Evolutionary conservation across 2,113 vertebrate species (phyloP), one percentile per base, ranked within the genome.

Genomic region (Papio anubis): DNA sequence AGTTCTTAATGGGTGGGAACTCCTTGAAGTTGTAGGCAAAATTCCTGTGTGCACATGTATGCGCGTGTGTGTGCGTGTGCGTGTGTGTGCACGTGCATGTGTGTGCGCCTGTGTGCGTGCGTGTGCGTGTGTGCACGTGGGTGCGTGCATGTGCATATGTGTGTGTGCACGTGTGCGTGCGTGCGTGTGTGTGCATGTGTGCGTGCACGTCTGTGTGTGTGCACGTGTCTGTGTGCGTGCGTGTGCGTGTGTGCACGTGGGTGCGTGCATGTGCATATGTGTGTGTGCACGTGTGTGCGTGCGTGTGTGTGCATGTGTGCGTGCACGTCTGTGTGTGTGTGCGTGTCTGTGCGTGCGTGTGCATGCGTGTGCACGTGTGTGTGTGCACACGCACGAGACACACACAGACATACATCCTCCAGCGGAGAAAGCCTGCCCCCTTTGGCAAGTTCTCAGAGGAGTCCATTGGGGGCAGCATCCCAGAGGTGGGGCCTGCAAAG

Each of bases 21-120:
- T 40, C 48, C 66, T 32, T 13, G 40, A 68, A 59, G 23, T 0
- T 2, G 10, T 48, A 32, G 85, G 78, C n/a, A 20, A 1, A 61
- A 59, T 6, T 73, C 43, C 40, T 59, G 27, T 2, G 1, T 17
- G 52, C 0, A 5, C 38, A 38, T 3, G 0, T 35, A 45, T 20
- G 38, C 2, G 25, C 2, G 16, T n/a, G 52, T 0, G 9, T 17
- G 59, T 30, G 10, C 27, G 43, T 12, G 14, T 27, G 57, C 7
- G 23, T 48, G 11, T 0, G 2, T 48, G 11, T 3, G 11, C 10
- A 0, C 11, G 48, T 27, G 57, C 10, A 17, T 1, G 25, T 2
- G 45, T 0, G 27, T 1, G 1, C 12, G 43, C 10, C 23, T 1
- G 25, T 2, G 45, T 0, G 27, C 1, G 1, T 17, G 43, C 0